Conservation (phyloP, 2,797 vertebrate genomes). For the Silurus aristotelis region DNA sequence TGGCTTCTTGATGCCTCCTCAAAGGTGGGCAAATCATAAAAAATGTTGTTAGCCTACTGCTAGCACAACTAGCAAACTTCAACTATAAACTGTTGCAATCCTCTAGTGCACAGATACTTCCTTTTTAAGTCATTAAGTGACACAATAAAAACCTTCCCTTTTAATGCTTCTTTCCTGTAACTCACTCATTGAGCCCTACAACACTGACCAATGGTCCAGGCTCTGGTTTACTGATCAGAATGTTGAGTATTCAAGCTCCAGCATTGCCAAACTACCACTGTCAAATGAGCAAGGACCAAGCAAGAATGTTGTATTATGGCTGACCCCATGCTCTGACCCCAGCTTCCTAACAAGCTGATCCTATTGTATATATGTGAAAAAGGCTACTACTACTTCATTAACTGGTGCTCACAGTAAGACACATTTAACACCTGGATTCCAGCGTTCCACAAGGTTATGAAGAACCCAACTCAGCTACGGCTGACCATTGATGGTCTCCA, state of each 20-base stretch:
- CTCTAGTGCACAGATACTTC: not conserved
- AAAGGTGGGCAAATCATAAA: not conserved
- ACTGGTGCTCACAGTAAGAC: not conserved
- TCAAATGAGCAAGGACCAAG: too few species aligned
- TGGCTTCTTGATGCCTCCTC: not conserved
- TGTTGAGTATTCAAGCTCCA: too few species aligned
- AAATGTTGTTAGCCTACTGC: too few species aligned
- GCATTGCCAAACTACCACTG: too few species aligned
- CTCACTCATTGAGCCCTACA: not conserved
- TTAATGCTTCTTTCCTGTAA: not conserved
- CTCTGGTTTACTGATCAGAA: too few species aligned
- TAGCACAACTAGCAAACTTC: not conserved
- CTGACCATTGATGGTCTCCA: not conserved
- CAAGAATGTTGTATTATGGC: too few species aligned
- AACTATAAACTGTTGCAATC: not conserved
- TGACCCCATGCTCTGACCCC: too few species aligned
- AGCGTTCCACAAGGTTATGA: not conserved
- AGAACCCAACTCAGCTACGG: not conserved
- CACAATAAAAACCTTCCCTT: not conserved
- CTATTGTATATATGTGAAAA: too few species aligned
- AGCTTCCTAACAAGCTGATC: too few species aligned
- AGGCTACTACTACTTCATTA: not conserved
- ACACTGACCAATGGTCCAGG: too few species aligned
- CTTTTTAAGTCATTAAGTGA: not conserved
- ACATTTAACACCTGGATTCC: not conserved